Evolutionary conservation across 2,888 invertebrate species (phyloP), one percentile per base, ranked within the genome.

Genomic region (Spisula subtruncata): DNA sequence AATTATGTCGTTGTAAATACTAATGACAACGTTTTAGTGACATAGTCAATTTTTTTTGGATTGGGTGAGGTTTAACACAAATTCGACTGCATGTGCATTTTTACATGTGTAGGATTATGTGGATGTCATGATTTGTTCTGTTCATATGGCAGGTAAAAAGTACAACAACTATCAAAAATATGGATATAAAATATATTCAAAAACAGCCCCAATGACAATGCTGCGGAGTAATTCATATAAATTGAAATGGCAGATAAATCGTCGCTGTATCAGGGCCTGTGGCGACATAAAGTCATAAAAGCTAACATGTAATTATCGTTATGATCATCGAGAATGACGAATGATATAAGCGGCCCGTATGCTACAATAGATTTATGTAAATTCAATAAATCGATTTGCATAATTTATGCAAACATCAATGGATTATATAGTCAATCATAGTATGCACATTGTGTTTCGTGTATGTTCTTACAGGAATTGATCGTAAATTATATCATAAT

Each of bases 241-340:
- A 35, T 75, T 75, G 75, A 75, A 75, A 32, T 32, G 29, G 48
- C 20, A 4, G 1, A 46, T 51, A 46, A 48, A 81, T 51, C 48
- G n/a, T 25, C 46, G 8, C 35, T 46, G 1, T 51, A 81, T 48
- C 81, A 8, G 48, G 32, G 81, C 71, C 66, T 29, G 14, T 71
- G 66, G 83, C 71, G 83, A 48, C 71, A 83, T 46, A 20, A 48
- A 32, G 66, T 71, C 32, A 35, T 83, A 48, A 46, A 83, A 75
- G 54, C 71, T 71, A 41, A 12, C 83, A 71, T 29, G 46, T 83
- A 83, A 71, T 83, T 83, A 83, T 83, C 83, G n/a, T 25, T 32
- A 29, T 12, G n/a, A 29, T 71, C 35, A 35, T 35, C 0, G 25
- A 56, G 25, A 25, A 83, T 71, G 83, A 83, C 66, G 51, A 46